Percentiles rank a stretch among this genome's conserved stretches.
These are phyloP conservation scores for Megaceryle alcyon DNA, from an alignment of 2,797 vertebrate species.

Conservation along the genomic window DNA sequence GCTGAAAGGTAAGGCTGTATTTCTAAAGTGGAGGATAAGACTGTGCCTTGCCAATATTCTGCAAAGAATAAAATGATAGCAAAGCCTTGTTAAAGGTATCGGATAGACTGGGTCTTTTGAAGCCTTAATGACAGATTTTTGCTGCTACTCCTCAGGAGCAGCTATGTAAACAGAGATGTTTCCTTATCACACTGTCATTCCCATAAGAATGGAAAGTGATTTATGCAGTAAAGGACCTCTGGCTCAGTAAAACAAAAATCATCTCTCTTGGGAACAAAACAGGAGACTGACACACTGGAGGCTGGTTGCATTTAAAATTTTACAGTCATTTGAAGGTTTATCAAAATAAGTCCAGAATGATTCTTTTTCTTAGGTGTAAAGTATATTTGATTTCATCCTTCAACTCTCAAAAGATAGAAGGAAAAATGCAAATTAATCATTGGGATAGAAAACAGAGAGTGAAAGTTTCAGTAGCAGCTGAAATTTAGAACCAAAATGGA, in stretches of 20 bases:
- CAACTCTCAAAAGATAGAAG: not conserved
- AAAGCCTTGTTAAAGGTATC: not conserved
- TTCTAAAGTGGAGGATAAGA: not conserved
- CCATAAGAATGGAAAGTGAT: not conserved
- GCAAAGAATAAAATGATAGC: not conserved
- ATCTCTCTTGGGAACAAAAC: not conserved
- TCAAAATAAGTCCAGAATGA: not conserved
- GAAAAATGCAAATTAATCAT: not conserved
- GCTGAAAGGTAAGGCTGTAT: not conserved
- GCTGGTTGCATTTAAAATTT: not conserved
- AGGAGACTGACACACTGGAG: not conserved
- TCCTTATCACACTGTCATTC: rapidly evolving
- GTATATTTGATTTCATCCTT: not conserved
- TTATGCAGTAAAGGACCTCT: not conserved
- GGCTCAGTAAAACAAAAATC: not conserved
- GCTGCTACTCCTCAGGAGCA: not conserved
- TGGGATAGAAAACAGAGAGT: not conserved
- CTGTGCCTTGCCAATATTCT: not conserved
- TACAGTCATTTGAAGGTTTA: not conserved
- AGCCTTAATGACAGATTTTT: not conserved
- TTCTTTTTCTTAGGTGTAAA: not conserved
- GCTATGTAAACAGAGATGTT: not conserved
- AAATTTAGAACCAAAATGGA: not conserved
- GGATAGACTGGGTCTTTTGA: not conserved
- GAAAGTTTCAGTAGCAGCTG: not conserved